Conservation (phyloP, 2,888 invertebrate genomes). For the Amphiduros pacificus region DNA sequence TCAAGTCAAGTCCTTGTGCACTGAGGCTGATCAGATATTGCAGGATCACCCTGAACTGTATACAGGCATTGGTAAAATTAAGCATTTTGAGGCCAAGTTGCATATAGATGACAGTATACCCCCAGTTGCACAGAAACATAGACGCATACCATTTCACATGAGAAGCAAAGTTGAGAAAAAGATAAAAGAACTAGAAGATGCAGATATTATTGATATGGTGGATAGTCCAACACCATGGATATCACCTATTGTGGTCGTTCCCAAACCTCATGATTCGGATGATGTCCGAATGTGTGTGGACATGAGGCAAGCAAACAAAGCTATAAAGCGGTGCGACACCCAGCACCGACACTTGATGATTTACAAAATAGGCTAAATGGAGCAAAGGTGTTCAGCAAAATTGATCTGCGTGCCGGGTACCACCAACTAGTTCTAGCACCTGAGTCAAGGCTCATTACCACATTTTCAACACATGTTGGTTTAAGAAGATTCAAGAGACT, state of each 20-base stretch:
- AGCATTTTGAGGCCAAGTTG: neutral
- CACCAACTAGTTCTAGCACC: constrained; percentile 33
- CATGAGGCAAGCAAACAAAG: constrained; percentile 35
- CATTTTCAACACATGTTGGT: constrained; percentile 34
- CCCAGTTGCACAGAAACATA: neutral
- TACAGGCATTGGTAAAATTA: neutral
- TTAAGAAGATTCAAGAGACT: constrained; percentile 32
- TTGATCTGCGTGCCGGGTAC: constrained; percentile 34
- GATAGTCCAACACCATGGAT: constrained; percentile 10
- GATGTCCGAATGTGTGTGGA: constrained; percentile 29
- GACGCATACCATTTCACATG: neutral
- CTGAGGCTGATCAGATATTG: neutral
- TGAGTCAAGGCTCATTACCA: constrained; percentile 36
- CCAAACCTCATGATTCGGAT: neutral
- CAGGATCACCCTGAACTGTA: neutral
- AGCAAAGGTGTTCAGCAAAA: constrained; percentile 29
- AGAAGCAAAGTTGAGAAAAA: neutral
- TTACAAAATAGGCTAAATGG: constrained; percentile 34
- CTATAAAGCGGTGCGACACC: constrained; percentile 31
- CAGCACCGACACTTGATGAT: no score
- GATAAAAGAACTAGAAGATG: neutral
- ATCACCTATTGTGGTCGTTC: constrained; percentile 1
- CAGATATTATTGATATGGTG: neutral
- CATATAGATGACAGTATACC: neutral
- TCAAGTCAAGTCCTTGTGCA: no score